phyloP scores from a whole-genome alignment of 2,888 invertebrate species.

The Dicycla oo region DNA sequence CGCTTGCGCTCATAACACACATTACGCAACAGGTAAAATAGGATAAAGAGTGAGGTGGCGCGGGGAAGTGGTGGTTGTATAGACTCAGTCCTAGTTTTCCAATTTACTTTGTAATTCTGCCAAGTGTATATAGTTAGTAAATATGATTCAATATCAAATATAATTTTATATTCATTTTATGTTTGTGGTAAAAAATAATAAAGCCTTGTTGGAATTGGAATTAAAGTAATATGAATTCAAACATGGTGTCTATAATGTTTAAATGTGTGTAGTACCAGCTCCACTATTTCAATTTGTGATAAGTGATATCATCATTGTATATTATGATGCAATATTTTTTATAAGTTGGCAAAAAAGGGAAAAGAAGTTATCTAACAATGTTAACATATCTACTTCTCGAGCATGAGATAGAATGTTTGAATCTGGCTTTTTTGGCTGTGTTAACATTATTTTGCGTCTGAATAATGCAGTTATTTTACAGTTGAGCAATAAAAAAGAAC shows the following conservation, averaged over 20 bases:
- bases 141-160: not conserved
- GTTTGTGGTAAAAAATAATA: not conserved
- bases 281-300: not conserved
- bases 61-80: too few relatives aligned
- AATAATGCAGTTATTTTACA: not conserved
- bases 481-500: too few relatives aligned
- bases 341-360: not conserved
- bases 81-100: not conserved
- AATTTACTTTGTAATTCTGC: not conserved
- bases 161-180: not conserved
- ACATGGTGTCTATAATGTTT: not conserved
- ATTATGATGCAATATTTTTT: conserved; percentile 35
- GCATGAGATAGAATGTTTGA: not conserved
- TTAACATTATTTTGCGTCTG: too few relatives aligned
- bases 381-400: too few relatives aligned
- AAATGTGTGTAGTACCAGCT: not conserved
- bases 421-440: not conserved
- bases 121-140: not conserved
- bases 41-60: too few relatives aligned
- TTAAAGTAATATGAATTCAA: not conserved
- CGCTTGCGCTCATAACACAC: too few relatives aligned
- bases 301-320: not conserved
- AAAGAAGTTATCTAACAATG: not conserved
- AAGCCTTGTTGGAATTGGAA: not conserved
- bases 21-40: too few relatives aligned